phyloP scores from a whole-genome alignment of 2,113 vertebrate species.

The Lophotis ruficrista region DNA sequence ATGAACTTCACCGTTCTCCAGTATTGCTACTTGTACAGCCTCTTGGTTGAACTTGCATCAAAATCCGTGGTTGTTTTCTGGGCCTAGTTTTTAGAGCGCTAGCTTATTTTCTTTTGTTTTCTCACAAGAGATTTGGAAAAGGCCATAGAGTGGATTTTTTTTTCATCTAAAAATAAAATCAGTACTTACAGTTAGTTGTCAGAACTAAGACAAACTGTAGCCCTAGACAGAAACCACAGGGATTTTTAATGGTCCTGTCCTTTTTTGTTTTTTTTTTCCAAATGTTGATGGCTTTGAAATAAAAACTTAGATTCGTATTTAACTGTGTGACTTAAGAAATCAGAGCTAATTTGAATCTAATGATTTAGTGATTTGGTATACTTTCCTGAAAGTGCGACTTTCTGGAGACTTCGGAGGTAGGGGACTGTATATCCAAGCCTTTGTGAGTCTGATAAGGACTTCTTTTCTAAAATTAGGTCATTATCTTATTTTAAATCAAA shows the following conservation, averaged over 20 bases:
- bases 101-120: background rate
- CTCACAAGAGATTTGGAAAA: background rate
- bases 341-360: background rate
- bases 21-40: background rate
- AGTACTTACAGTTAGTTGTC: background rate
- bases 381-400: background rate
- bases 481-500: background rate
- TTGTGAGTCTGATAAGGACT: background rate
- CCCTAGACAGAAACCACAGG: background rate
- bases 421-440: accelerated
- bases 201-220: background rate
- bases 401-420: background rate
- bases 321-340: background rate
- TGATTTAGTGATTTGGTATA: background rate
- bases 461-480: background rate
- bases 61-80: background rate
- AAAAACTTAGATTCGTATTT: background rate
- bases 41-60: background rate
- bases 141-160: background rate
- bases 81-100: background rate
- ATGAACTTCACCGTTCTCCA: accelerated
- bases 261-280: background rate
- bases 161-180: background rate
- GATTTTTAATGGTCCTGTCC: background rate
- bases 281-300: background rate